These are phyloP conservation scores for Budorcas taxicolor DNA, from an alignment of 2,113 vertebrate species.

Conservation along the genomic window DNA sequence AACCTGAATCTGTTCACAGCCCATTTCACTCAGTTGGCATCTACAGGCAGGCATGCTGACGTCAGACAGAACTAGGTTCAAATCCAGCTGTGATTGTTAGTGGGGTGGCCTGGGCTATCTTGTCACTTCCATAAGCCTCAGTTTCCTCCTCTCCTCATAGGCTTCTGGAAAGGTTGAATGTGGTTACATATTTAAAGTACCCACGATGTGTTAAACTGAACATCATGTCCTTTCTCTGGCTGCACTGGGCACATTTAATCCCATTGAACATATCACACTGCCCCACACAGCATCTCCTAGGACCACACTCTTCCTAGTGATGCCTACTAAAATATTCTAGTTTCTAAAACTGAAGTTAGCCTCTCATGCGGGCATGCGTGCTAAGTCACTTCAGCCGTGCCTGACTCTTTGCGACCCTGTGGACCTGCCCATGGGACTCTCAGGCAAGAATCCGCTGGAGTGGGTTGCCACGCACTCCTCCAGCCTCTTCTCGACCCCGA, in stretches of 20 bases:
- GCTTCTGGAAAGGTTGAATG: neutral
- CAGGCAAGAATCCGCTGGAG: neutral
- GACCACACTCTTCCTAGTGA: neutral
- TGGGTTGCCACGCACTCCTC: neutral
- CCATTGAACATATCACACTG: neutral
- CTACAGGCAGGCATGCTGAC: rapidly evolving
- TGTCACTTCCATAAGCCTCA: neutral
- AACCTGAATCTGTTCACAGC: rapidly evolving
- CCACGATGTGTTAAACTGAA: neutral
- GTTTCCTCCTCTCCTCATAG: neutral
- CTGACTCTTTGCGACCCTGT: neutral
- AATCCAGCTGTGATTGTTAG: neutral
- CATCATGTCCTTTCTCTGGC: neutral
- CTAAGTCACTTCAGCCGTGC: neutral
- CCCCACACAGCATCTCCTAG: neutral
- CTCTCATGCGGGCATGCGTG: neutral
- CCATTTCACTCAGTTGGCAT: neutral
- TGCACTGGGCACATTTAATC: neutral
- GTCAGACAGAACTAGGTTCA: neutral
- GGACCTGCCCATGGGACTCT: neutral
- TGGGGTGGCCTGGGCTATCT: too few species aligned
- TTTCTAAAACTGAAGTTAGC: neutral
- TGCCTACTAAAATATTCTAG: neutral
- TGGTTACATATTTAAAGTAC: neutral
- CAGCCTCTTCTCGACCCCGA: neutral